Percentiles rank a stretch among this genome's conserved stretches.
Evolutionary conservation across 1,140 invertebrate genomes (phyloP).

Genomic region (Arion vulgaris): DNA sequence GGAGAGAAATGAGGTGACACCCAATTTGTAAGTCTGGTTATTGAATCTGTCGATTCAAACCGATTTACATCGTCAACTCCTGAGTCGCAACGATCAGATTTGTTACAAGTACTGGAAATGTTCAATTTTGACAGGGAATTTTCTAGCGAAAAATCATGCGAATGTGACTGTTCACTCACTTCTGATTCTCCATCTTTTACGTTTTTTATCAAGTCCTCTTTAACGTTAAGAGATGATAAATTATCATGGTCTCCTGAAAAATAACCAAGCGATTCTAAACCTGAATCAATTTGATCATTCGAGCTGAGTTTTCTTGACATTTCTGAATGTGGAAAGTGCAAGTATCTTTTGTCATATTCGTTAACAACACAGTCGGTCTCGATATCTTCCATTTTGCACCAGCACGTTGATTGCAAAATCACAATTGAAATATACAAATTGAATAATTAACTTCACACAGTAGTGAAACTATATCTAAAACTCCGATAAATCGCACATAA

Average conservation of each 20-base stretch:
- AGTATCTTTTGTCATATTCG: background rate
- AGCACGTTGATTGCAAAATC: background rate
- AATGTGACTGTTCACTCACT: background rate
- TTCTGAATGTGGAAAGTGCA: background rate
- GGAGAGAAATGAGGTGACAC: constrained; percentile 21
- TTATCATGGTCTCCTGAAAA: background rate
- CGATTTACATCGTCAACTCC: constrained; percentile 7
- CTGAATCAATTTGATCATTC: constrained; percentile 26
- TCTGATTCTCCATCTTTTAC: background rate
- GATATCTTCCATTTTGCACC: constrained; percentile 1
- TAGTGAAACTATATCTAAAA: background rate
- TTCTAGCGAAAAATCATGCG: background rate
- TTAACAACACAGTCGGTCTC: background rate
- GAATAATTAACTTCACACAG: background rate
- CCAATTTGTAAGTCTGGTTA: background rate
- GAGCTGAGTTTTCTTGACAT: background rate
- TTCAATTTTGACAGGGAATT: background rate
- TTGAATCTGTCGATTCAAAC: background rate
- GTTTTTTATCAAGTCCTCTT: background rate
- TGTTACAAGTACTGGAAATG: background rate
- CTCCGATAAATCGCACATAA: background rate
- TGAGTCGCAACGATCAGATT: constrained; percentile 16
- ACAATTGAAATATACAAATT: background rate
- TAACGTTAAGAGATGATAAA: background rate
- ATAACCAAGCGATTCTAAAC: constrained; percentile 23